These are phyloP conservation scores for Diadema setosum DNA, from an alignment of 35 echinoderm and acorn worm genomes.

Conservation along the genomic window DNA sequence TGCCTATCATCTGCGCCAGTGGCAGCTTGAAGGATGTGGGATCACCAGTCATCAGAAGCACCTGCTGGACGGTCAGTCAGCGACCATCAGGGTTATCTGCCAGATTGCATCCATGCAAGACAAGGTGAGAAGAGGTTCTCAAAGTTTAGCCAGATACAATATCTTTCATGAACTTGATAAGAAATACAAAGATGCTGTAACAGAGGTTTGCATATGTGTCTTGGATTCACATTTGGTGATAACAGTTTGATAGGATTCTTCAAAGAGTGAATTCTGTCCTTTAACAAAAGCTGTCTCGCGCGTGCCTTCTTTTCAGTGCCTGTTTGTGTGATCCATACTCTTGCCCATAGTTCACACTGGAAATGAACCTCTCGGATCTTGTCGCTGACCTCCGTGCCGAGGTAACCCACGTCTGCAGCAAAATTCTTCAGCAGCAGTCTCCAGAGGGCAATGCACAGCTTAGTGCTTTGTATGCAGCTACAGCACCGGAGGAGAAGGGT, in stretches of 20 bases:
- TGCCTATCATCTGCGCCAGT: conserved; percentile 76
- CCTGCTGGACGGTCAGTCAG: conserved; percentile 14
- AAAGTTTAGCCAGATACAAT: too few relatives aligned
- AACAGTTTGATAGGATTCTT: too few relatives aligned
- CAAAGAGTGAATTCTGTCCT: too few relatives aligned
- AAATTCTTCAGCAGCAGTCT: conserved; percentile 49
- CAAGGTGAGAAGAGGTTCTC: too few relatives aligned
- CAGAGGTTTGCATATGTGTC: too few relatives aligned
- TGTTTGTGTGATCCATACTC: too few relatives aligned
- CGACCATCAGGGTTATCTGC: conserved; percentile 60
- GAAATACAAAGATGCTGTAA: too few relatives aligned
- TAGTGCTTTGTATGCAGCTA: not conserved
- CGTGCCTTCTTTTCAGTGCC: too few relatives aligned
- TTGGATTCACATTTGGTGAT: too few relatives aligned
- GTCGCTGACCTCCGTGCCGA: conserved; percentile 77
- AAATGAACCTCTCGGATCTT: conserved; percentile 55
- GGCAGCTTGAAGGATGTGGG: conserved; percentile 68
- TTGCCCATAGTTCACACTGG: conserved; percentile 55
- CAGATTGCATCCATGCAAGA: conserved; percentile 75
- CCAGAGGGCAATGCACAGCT: not conserved
- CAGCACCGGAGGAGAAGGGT: not conserved
- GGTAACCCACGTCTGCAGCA: conserved; percentile 67
- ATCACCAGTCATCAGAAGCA: conserved; percentile 70
- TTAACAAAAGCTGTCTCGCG: too few relatives aligned
- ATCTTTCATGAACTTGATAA: too few relatives aligned